phyloP scores from a whole-genome alignment of 2,797 vertebrate species.

The Trematomus bernacchii region DNA sequence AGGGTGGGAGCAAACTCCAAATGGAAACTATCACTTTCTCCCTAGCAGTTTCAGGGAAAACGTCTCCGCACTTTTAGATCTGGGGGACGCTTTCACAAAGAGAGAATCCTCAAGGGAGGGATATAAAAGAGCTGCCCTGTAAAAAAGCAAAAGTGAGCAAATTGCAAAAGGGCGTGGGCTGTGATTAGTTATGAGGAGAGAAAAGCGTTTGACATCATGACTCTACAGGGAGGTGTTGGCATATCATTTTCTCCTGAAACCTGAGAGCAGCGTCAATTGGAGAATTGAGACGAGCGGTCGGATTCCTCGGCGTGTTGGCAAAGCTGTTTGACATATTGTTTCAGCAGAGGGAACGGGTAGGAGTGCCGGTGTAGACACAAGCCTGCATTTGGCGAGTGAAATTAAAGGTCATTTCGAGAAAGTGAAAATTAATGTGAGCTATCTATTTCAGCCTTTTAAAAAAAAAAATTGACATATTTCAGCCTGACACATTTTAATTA shows the following conservation, averaged over 20 bases:
- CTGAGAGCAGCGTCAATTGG: slow-evolving; percentile 45
- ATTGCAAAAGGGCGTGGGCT: slow-evolving; percentile 31
- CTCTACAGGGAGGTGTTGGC: slow-evolving; percentile 17
- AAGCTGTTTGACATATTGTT: slow-evolving; percentile 73
- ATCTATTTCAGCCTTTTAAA: slow-evolving; percentile 80
- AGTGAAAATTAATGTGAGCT: slow-evolving; percentile 83
- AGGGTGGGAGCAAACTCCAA: slow-evolving; percentile 69
- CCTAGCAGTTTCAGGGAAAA: slow-evolving; percentile 34
- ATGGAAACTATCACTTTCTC: slow-evolving; percentile 68
- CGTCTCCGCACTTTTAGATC: slow-evolving; percentile 36
- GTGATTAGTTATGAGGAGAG: slow-evolving; percentile 43
- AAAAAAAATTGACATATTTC: slow-evolving; percentile 79
- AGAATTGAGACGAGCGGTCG: slow-evolving; percentile 23
- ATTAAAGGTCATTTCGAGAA: slow-evolving; percentile 83
- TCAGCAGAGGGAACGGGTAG: slow-evolving; percentile 47
- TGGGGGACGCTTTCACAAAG: slow-evolving; percentile 44
- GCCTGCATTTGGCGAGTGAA: slow-evolving; percentile 65
- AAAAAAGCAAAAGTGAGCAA: slow-evolving; percentile 44
- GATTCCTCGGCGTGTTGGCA: slow-evolving; percentile 54
- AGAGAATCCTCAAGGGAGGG: slow-evolving; percentile 24
- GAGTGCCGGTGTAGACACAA: slow-evolving; percentile 55
- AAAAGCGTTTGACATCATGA: slow-evolving; percentile 15
- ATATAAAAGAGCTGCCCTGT: slow-evolving; percentile 15
- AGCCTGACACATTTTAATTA: slow-evolving; percentile 85
- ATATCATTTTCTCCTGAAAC: slow-evolving; percentile 56